Evolutionary conservation across 1,140 invertebrate species (phyloP).

Genomic region (Eurytemora carolleeae): DNA sequence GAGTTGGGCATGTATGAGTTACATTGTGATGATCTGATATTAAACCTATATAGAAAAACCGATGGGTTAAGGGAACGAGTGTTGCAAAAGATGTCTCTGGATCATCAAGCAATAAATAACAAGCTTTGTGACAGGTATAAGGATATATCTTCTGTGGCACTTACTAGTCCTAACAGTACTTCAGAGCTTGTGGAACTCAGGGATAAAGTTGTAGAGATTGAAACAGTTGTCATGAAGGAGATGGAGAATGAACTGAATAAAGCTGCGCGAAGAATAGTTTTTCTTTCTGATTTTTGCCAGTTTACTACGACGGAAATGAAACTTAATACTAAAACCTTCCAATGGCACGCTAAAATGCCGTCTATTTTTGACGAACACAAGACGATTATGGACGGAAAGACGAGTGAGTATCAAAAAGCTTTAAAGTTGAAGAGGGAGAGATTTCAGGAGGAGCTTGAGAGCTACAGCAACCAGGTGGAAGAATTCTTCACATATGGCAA

Average conservation of each 20-base stretch:
- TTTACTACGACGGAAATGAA: constrained; percentile 63
- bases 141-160: constrained; percentile 48
- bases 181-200: constrained; percentile 59
- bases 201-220: constrained; percentile 47
- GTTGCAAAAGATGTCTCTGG: constrained; percentile 7
- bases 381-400: constrained; percentile 55
- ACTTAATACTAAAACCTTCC: constrained; percentile 60
- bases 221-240: constrained; percentile 43
- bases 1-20: constrained; percentile 67
- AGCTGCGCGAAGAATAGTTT: constrained; percentile 25
- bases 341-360: constrained; percentile 59
- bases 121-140: constrained; percentile 69
- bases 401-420: constrained; percentile 59
- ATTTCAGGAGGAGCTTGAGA: constrained; percentile 56
- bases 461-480: constrained; percentile 56
- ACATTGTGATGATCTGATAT: constrained; percentile 55
- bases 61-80: constrained; percentile 34
- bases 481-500: constrained; percentile 74
- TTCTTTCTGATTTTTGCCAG: constrained; percentile 51
- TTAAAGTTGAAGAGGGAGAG: constrained; percentile 38
- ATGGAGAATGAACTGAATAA: constrained; percentile 39
- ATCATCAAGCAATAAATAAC: constrained; percentile 16
- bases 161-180: constrained; percentile 57
- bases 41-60: constrained; percentile 42
- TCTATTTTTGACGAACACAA: constrained; percentile 58